These are phyloP conservation scores for Petaurus breviceps DNA, from an alignment of 2,113 vertebrate genomes.

Conservation along the genomic window DNA sequence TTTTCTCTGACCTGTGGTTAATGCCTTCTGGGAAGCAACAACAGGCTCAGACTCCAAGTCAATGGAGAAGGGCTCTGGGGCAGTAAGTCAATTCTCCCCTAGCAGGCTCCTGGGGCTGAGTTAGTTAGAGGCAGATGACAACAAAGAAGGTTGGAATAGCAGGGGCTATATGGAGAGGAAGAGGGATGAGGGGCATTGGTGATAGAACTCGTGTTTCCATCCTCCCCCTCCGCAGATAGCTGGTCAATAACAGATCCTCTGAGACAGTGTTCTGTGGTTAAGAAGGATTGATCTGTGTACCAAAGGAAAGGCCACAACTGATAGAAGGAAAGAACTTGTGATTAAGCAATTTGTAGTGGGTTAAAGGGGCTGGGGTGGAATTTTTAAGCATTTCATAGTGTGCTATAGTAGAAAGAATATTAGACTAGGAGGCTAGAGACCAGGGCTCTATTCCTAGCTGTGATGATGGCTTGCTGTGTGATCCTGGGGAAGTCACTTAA, in stretches of 20 bases:
- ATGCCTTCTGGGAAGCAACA: background rate
- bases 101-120: background rate
- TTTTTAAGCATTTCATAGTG: background rate
- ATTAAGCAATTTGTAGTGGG: constrained; percentile 73
- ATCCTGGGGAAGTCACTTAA: background rate
- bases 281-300: constrained; percentile 79
- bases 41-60: background rate
- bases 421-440: background rate
- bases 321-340: constrained; percentile 66
- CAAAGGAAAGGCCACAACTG: constrained; percentile 69
- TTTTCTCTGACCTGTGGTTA: background rate
- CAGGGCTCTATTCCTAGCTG: background rate
- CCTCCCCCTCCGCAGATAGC: background rate
- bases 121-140: background rate
- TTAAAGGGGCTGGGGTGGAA: constrained; percentile 46
- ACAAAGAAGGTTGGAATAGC: background rate
- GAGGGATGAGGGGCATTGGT: background rate
- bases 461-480: fast-evolving
- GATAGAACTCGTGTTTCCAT: background rate
- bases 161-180: background rate
- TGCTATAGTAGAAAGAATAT: background rate
- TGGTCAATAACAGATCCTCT: constrained; percentile 53
- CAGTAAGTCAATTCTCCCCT: background rate
- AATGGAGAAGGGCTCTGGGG: background rate
- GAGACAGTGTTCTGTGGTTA: constrained; percentile 59